Base-by-base conservation (phyloP, 2,797 vertebrate genomes). In the Vultur gryphus region DNA sequence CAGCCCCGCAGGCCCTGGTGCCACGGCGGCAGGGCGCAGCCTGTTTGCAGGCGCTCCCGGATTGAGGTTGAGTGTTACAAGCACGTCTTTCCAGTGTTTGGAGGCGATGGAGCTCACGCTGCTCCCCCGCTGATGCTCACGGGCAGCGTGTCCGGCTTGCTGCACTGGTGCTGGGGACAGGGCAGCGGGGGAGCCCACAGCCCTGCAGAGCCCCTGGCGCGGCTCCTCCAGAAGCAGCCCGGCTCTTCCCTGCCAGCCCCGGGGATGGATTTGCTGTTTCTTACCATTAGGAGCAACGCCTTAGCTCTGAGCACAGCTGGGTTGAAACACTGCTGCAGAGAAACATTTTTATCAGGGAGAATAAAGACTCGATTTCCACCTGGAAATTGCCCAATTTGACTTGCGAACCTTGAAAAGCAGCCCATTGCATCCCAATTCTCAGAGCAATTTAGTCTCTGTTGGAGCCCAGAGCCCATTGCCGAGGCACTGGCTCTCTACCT, bases 371-470 rank as follows among this genome's bases (percentile, higher is more conserved):
- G n/a, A 96, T 97, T 97, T 97, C 96, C 90, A 87, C 90, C 96
- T 96, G 93, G 96, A 97, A 98, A 97, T 95, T 94, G 93, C 92
- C 96, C 97, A 79, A 77, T 97, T 95, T 97, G 95, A 96, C 89
- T 95, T 94, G 92, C 13, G 55, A 96, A 67, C 59, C 87, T 95
- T 91, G 86, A 95, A 93, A 82, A 89, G 80, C 82, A 93, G 87
- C 91, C 90, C 86, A 87, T 73, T 0, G 6, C 75, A 90, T 94
- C 95, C 93, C 94, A 94, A 85, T 97, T 95, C 92, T 96, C 90
- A 82, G 86, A 96, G 94, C 92, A 96, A 96, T 97, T 96, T 97
- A 89, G 81, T 84, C 96, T 94, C 85, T 95, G 89, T 96, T 96
- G 96, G 91, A 93, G 69, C 66, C 54, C 43, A 85, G 57, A 95